Percentiles rank a stretch among this genome's conserved stretches.
Conservation (phyloP, 1,140 invertebrate genomes). For the Hermetia illucens region DNA sequence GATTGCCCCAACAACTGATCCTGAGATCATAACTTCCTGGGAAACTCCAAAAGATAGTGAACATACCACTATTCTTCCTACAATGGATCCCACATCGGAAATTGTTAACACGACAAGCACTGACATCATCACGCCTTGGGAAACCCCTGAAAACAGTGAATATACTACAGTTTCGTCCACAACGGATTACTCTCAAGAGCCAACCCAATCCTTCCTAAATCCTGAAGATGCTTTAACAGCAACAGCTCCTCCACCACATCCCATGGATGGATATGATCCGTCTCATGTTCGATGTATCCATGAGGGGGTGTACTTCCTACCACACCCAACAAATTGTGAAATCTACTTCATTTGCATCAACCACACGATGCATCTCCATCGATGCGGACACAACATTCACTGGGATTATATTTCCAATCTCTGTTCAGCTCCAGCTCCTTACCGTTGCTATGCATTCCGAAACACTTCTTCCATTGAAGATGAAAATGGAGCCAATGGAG, state of each 20-base stretch:
- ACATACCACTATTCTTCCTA: background rate
- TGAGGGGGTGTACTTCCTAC: constrained; percentile 24
- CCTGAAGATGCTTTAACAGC: constrained; percentile 10
- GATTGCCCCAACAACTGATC: no score
- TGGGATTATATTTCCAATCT: constrained; percentile 9
- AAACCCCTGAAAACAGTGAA: background rate
- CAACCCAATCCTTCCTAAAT: no score
- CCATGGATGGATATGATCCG: constrained; percentile 20
- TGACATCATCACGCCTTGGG: background rate
- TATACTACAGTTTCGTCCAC: no score
- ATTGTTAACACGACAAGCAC: background rate
- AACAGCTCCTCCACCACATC: constrained; percentile 19
- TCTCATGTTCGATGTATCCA: constrained; percentile 18
- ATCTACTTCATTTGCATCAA: constrained; percentile 23
- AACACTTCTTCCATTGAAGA: no score
- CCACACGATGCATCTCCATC: constrained; percentile 18
- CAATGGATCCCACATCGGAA: background rate
- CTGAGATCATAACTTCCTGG: no score
- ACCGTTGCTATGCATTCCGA: no score
- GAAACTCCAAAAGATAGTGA: no score
- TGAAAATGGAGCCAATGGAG: no score
- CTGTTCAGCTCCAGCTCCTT: background rate
- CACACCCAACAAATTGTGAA: constrained; percentile 20
- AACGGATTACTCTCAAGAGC: no score
- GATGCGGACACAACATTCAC: constrained; percentile 16